A percentile compares a stretch with the other conserved stretches of the same genome.
Conservation (phyloP, 37 sponge, comb jelly and placozoan genomes). For the Oscarella lobularis region DNA sequence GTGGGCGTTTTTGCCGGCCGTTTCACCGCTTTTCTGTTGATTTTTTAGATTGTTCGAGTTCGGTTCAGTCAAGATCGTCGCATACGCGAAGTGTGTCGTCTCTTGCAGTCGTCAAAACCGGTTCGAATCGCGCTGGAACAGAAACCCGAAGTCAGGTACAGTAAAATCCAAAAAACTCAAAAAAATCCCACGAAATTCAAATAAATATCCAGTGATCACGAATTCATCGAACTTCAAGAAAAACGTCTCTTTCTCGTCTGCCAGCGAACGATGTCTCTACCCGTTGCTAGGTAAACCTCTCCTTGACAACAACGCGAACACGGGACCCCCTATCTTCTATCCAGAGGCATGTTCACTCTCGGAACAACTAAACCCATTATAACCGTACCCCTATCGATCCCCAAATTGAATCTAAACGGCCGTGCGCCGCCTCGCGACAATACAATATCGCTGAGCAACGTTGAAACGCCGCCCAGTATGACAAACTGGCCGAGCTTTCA, state of each 20-base stretch:
- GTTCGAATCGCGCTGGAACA: conserved; percentile 49
- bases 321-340: neutral
- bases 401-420: conserved; percentile 52
- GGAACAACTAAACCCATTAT: conserved; percentile 37
- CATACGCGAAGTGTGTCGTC: conserved; percentile 38
- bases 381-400: conserved; percentile 42
- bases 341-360: conserved; percentile 74
- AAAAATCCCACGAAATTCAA: neutral
- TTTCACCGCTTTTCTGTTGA: conserved; percentile 26
- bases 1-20: neutral
- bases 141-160: conserved; percentile 71
- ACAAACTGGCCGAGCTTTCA: conserved; percentile 81
- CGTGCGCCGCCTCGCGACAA: conserved; percentile 50
- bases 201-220: conserved; percentile 56
- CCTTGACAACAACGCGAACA: neutral
- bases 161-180: neutral
- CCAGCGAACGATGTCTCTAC: conserved; percentile 86
- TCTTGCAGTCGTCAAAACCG: conserved; percentile 64
- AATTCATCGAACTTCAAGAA: conserved; percentile 72
- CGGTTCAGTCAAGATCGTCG: conserved; percentile 55
- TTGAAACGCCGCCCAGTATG: conserved; percentile 65
- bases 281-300: conserved; percentile 60
- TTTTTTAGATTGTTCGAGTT: conserved; percentile 20
- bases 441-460: conserved; percentile 55
- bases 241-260: conserved; percentile 35